Percentiles rank a stretch among this genome's conserved stretches.
Evolutionary conservation across 2,797 vertebrate species (phyloP).

Genomic region (Oreortyx pictus): DNA sequence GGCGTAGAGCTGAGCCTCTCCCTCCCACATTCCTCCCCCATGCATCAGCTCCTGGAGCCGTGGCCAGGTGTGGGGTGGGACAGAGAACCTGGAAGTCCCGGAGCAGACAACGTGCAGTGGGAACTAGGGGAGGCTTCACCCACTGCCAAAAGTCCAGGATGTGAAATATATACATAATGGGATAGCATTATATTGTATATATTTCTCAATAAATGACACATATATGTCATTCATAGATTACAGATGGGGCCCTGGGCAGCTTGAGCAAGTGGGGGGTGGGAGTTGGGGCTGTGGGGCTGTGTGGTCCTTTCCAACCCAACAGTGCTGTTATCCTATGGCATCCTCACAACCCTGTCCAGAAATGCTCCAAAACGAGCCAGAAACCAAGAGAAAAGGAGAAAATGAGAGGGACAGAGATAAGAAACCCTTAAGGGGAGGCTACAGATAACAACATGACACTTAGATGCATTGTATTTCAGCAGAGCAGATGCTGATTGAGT

Average conservation of each 20-base stretch:
- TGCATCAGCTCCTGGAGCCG: fast-evolving
- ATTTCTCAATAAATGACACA: neutral
- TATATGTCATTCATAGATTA: neutral
- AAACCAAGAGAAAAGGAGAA: neutral
- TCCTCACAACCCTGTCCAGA: too few species aligned
- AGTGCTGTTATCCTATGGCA: neutral
- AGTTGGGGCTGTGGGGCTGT: neutral
- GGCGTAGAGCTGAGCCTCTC: neutral
- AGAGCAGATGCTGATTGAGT: neutral
- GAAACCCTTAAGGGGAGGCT: neutral
- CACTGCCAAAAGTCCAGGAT: neutral
- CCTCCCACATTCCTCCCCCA: neutral
- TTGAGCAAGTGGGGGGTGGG: neutral
- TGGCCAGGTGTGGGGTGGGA: neutral
- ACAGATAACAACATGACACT: neutral
- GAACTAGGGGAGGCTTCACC: neutral
- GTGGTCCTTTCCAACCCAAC: neutral
- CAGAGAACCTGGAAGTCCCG: neutral
- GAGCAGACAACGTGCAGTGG: neutral
- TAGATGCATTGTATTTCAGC: neutral
- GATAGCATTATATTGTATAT: neutral
- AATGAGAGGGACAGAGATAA: neutral
- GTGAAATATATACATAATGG: neutral
- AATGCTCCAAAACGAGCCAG: neutral
- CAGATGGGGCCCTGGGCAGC: neutral